Evolutionary conservation across 2,888 invertebrate species (phyloP), one percentile per base, ranked within the genome.

Genomic region (Phyllotreta cruciferae): DNA sequence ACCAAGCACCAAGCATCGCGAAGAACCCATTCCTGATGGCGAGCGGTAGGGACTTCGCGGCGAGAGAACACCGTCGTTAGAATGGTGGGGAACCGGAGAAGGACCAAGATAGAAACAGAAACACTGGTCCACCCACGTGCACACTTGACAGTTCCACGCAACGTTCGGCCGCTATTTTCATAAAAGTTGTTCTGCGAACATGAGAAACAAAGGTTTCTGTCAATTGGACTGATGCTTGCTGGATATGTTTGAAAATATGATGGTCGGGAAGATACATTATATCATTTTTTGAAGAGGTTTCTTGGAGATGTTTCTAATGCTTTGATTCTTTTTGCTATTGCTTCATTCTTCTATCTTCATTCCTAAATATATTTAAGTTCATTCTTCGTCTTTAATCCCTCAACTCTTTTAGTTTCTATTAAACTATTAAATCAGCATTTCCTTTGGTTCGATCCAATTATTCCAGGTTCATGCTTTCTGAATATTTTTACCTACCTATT

Each of bases 81-180:
- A 62, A 54, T 63, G 61, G 69, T 66, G 66, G 66, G 70, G 64
- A 61, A 50, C 24, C 24, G 24, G 60, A 69, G 67, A 13, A 36
- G 63, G 60, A 66, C 47, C 66, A 71, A 70, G 72, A 73, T 73
- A 75, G 76, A 76, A 57, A 57, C 49, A 57, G 57, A 57, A 60
- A 78, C 75, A 77, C 78, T 77, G 77, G 78, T 80, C 79, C 79
- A 80, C 80, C 80, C 80, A 80, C 80, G 80, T 80, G 79, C 77
- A 71, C 75, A 74, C 76, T 77, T 76, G 79, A 77, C 77, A 78
- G 76, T 74, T 79, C 78, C 78, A 78, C 78, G 77, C 79, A 79
- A 74, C 76, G 73, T 76, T 72, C 75, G 67, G 74, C 66, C 70
- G 77, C 75, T 74, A 78, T 78, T 76, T 75, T 73, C 75, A 77